Base-by-base conservation (phyloP, 1,140 invertebrate genomes). In the Bradynema listronoti region DNA sequence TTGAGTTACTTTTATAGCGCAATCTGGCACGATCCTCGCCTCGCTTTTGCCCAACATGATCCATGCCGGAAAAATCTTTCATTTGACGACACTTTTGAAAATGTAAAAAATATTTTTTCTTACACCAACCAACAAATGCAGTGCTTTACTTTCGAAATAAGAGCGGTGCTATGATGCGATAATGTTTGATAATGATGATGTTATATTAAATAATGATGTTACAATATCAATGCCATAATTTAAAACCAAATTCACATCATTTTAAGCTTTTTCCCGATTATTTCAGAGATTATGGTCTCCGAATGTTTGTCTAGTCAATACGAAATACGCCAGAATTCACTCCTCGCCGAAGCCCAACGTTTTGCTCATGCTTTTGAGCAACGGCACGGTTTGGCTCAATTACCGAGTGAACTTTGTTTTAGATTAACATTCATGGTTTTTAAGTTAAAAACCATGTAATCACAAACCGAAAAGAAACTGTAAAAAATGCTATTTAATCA, bases 301-400 rank as follows among this genome's bases (percentile, higher is more conserved):
- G 27, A 77, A 77, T 54, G 76, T 77, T 16, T 78, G 76, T 43
- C 34, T 77, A 16, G 74, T 77, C 9, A 77, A 77, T 49, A 77
- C 76, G 33, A 78, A 78, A 53, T 56, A 57, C 7, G 51, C 73
- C 3, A 47, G 50, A 16, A 58, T 77, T 29, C 74, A 77, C 47
- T 9, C 36, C 6, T 78, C 76, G 11, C 74, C 74, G 0, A 77
- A 74, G 52, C 60, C 73, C 1, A 77, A 77, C 56, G 76, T 77
- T 1, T 57, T 77, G 7, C 45, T 77, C 27, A 78, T 77, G 76
- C 36, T 77, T 9, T 49, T 78, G 9, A 46, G 56, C 11, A 77
- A 77, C 49, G 74, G 74, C 14, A 77, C 76, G 51, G 74, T 77
- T 2, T 76, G 73, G 66, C 43, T 78, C 4, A 77, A 76, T 50